Evolutionary conservation across 2,113 vertebrate species (phyloP).

Genomic region (Scopus umbretta): DNA sequence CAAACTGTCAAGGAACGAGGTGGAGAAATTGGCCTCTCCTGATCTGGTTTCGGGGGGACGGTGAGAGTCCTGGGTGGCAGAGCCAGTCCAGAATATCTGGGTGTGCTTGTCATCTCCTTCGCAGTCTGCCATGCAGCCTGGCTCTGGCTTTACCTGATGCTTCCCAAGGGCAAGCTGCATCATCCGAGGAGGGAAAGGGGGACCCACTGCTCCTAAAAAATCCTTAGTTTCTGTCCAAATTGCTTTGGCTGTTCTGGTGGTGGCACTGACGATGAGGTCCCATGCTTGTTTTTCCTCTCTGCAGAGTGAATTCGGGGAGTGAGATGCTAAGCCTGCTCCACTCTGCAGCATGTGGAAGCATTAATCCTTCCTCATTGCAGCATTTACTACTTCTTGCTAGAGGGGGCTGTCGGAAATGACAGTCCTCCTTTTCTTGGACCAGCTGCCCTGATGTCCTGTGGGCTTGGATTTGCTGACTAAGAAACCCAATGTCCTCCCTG

Average conservation of each 20-base stretch:
- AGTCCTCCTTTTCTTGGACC: not conserved
- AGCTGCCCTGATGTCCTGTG: not conserved
- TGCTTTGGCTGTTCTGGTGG: not conserved
- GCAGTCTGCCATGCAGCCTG: not conserved
- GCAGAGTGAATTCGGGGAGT: rapidly evolving
- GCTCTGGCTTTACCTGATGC: not conserved
- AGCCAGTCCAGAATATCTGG: not conserved
- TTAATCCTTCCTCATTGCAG: not conserved
- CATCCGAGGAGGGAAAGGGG: not conserved
- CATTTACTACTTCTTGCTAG: not conserved
- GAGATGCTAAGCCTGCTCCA: rapidly evolving
- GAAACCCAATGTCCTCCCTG: not conserved
- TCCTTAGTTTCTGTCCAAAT: not conserved
- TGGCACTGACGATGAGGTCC: not conserved
- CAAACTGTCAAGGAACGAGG: not conserved
- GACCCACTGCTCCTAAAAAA: not conserved
- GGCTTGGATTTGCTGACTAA: not conserved
- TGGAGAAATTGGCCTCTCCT: not conserved
- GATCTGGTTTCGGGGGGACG: not conserved
- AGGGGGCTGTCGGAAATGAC: rapidly evolving
- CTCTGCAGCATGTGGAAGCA: not conserved
- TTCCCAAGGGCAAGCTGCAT: not conserved
- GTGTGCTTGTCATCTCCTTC: not conserved
- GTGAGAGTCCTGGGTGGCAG: not conserved
- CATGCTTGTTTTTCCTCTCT: rapidly evolving